Percentiles rank a stretch among this genome's conserved stretches.
phyloP scores from a whole-genome alignment of 37 sponge, comb jelly and placozoan species.

The Hormiphora californensis region DNA sequence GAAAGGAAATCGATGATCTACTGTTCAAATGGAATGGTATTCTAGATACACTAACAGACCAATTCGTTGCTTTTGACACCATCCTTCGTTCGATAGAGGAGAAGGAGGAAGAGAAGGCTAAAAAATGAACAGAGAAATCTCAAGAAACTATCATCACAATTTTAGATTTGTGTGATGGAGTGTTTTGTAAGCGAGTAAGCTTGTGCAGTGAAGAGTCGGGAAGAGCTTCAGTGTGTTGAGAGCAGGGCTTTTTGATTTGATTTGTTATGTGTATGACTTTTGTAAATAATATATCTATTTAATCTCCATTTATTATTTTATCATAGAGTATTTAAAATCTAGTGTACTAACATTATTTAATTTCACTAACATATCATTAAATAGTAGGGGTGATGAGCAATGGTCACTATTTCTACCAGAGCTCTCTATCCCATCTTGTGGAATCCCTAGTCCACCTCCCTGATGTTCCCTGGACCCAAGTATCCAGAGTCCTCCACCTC shows the following conservation, averaged over 20 bases:
- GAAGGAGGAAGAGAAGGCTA: constrained; percentile 18
- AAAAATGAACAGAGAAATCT: too few species aligned
- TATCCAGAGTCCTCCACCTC: neutral
- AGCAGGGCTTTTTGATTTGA: too few species aligned
- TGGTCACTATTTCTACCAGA: constrained; percentile 45
- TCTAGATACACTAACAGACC: neutral
- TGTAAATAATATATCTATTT: too few species aligned
- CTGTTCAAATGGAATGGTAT: constrained; percentile 30
- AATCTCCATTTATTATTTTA: too few species aligned
- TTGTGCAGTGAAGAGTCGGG: too few species aligned
- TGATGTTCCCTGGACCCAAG: constrained; percentile 28
- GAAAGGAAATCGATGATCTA: constrained; percentile 29
- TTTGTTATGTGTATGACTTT: too few species aligned
- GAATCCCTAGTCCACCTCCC: constrained; percentile 22
- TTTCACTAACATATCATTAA: neutral
- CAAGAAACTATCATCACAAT: too few species aligned
- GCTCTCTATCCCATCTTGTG: constrained; percentile 18
- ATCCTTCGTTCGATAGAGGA: constrained; percentile 6
- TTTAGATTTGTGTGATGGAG: too few species aligned
- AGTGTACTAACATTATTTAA: neutral
- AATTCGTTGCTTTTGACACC: constrained; percentile 9
- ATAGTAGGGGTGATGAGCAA: neutral
- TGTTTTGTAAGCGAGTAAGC: too few species aligned
- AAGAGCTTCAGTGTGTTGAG: too few species aligned
- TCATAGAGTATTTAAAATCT: too few species aligned